Conservation (phyloP, 2,888 invertebrate genomes). For the Meta bourneti region DNA sequence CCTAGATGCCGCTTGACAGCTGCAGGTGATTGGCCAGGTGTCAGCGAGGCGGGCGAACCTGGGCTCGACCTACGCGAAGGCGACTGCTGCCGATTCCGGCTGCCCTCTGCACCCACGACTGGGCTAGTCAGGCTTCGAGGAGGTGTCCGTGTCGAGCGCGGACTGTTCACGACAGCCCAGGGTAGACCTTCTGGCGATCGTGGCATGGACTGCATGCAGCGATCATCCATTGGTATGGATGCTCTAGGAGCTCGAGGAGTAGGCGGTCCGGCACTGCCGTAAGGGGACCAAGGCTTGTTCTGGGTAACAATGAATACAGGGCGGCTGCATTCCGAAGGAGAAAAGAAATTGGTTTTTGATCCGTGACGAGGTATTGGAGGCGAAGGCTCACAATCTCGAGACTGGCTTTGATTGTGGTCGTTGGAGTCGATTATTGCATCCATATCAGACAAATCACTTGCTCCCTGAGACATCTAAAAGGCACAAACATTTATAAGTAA, state of each 20-base stretch:
- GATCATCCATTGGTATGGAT: constrained; percentile 56
- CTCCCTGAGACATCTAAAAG: constrained; percentile 73
- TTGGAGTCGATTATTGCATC: constrained; percentile 73
- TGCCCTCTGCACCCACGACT: constrained; percentile 44
- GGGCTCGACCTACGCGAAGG: constrained; percentile 69
- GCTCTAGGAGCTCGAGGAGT: constrained; percentile 67
- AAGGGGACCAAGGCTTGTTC: constrained; percentile 69
- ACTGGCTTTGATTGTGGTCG: constrained; percentile 76
- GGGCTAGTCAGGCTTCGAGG: constrained; percentile 76
- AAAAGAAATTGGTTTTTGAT: constrained; percentile 76
- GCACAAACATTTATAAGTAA: background rate
- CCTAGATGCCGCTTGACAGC: constrained; percentile 52
- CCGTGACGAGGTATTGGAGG: constrained; percentile 77
- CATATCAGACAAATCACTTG: constrained; percentile 71
- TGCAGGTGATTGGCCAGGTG: constrained; percentile 75
- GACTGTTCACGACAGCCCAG: constrained; percentile 69
- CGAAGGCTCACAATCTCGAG: constrained; percentile 77
- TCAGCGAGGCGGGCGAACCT: constrained; percentile 67
- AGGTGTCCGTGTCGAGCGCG: constrained; percentile 62
- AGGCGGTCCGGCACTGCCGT: constrained; percentile 65
- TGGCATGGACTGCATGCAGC: constrained; percentile 45
- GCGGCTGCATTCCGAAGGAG: constrained; percentile 34
- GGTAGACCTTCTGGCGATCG: constrained; percentile 58
- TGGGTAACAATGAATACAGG: constrained; percentile 53
- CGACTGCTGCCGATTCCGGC: constrained; percentile 46